Evolutionary conservation across 2,113 vertebrate species (phyloP), one percentile per base, ranked within the genome.

Genomic region (Formicarius rufipectus): DNA sequence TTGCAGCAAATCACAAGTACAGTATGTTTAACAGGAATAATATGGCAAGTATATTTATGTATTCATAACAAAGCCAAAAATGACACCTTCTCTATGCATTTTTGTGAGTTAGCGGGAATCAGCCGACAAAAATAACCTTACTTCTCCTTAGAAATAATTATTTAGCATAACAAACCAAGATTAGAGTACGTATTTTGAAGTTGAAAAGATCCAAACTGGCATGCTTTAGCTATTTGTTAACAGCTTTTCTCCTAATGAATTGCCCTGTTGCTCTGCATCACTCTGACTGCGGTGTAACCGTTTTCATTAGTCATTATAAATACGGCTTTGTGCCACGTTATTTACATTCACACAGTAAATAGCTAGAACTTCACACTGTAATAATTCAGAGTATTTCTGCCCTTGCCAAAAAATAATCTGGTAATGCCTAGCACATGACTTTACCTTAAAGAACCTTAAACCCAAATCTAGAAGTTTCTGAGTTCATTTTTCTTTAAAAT

Each of bases 241-340:
- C 95, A 85, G 93, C 30, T 90, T 92, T 96, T 98, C 95, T 98
- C 93, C 84, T 98, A 98, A 98, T 97, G 94, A 98, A 97, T 96
- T 97, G 97, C 95, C 96, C 97, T 97, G 96, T 96, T 97, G 96
- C 96, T 97, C 97, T 97, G 97, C 80, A 97, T 97, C 96, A 95
- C 96, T 94, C 95, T 97, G 97, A 97, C 94, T 97, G 95, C 64
- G 97, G 95, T 93, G 73, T 95, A 98, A 97, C 95, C 97, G 96
- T 95, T 97, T 98, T 98, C 97, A 97, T 98, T 98, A 98, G 96
- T 97, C 96, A 97, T 82, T 96, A 97, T 66, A 98, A 98, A 98
- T 95, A 98, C 44, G 37, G 94, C 98, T 98, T 96, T 86, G 93
- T 97, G 97, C 88, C 95, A 97, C 23, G 14, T 96, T 97, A 97